Evolutionary conservation across 1,140 invertebrate species (phyloP), one percentile per base, ranked within the genome.

Genomic region (Ctenoplectra terminalis): DNA sequence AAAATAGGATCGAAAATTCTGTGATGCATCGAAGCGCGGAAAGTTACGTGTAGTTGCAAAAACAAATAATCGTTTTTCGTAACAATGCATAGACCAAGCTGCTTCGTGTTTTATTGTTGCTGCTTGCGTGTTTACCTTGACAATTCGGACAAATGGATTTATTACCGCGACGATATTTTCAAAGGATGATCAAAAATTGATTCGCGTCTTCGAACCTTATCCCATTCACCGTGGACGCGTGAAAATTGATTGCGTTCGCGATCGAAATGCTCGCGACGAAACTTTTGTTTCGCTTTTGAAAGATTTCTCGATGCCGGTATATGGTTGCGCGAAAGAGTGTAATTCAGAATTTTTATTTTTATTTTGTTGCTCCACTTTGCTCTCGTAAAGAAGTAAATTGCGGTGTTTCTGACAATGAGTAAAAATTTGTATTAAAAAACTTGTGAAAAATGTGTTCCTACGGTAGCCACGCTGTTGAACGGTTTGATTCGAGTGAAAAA

Each of bases 61-160:
- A 87, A 84, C 78, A 87, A 87, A 87, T 82, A 80, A 87, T 87
- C 77, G 78, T 78, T 87, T 87, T 87, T 67, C 81, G 77, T 58
- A 78, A 84, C 71, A 69, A 52, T 87, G 71, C 46, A 34, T 60
- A 29, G 56, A 46, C 64, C 73, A 84, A 78, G 69, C 69, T 81
- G 74, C 61, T 81, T 69, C 56, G 48, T 67, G 46, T 67, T 67
- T 67, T 15, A 80, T 50, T 40, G 50, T 37, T 52, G n/a, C 50
- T 63, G 60, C 37, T 23, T 48, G 61, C 34, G 52, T 73, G 61
- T 70, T 82, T 70, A 67, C 60, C 61, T 17, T 31, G 31, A 46
- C 64, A 60, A 34, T 86, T n/a, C 20, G 23, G 67, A 71, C 31
- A 69, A 79, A 72, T 29, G 76, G 67, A 73, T 72, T 80, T 80